Evolutionary conservation across 2,113 vertebrate species (phyloP), one percentile per base, ranked within the genome.

Genomic region (Mus pahari): DNA sequence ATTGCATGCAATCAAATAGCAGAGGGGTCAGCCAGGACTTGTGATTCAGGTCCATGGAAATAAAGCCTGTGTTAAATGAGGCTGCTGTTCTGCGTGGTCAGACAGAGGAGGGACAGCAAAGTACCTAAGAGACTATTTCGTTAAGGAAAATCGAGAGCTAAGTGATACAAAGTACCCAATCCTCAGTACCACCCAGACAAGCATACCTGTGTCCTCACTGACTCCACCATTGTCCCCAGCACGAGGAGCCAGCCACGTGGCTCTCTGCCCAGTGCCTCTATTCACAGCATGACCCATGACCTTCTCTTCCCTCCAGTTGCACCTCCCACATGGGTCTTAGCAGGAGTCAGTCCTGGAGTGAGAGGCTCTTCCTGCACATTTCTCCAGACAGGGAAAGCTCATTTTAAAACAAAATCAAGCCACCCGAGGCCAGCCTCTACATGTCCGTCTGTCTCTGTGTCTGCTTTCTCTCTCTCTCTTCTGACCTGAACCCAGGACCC

Each of bases 391-490:
- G 26, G 50, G 8, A 36, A 74, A 95, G 77, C 77, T 22, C 24
- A n/a, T 36, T 58, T 78, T 78, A 70, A 78, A 94, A 79, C n/a
- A 82, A 86, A 58, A 77, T 45, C 68, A 93, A 84, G 55, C n/a
- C 45, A 66, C 50, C 31, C 28, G 28, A 58, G 5, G 55, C 71
- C 8, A 77, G 8, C 10, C 64, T 95, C 28, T 62, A 7, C 8
- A 5, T 4, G 19, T 17, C 7, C 26, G 10, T 26, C 81, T 60
- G 20, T 8, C 13, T 39, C n/a, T 19, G 24, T 8, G 14, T 31
- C 81, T 62, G 17, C 39, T 74, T 7, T 26, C 22, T 75, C 39
- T 73, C 36, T n/a, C n/a, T 39, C 22, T 5, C 26, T 39, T 66
- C 89, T 6, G 1, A 74, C 42, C 58, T 78, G 39, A 86, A 28